Evolutionary conservation across 2,888 invertebrate genomes (phyloP), one percentile per base, ranked within the genome.

Genomic region (Drosophila melanosoma): DNA sequence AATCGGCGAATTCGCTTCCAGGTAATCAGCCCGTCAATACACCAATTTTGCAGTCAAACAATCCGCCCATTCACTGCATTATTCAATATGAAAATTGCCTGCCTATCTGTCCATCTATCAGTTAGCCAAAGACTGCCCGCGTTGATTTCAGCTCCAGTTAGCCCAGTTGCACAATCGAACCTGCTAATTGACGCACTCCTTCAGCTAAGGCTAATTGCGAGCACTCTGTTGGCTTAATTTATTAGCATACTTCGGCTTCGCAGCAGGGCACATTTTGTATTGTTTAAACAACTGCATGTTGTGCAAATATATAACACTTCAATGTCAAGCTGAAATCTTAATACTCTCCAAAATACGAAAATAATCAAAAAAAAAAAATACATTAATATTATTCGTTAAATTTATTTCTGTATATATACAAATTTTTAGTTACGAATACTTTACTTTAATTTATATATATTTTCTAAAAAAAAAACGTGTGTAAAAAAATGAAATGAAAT

Each of bases 21-120:
- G 32, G 51, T 36, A 69, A 69, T 69, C 70, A 69, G 42, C 26
- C 32, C 51, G 72, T 58, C 78, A 64, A 52, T 78, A 8, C 33
- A 48, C n/a, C 73, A 73, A 64, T 64, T 59, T 38, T 38, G 36
- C 36, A 36, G 49, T 66, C 79, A 53, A 62, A 42, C 58, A 33
- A 36, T 23, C 58, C 71, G 72, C 72, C 64, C 64, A 71, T 36
- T 40, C 26, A 38, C 11, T 86, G 38, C 66, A 69, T 69, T 82
- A 85, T 82, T 82, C 54, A 82, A 56, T 69, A 78, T 66, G 49
- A 69, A 64, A 67, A 82, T 67, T 70, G 69, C 40, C 59, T 60
- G 59, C 12, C 29, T 56, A 17, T 10, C 36, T 10, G 12, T 5
- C 49, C 17, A 5, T 4, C 62, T 60, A 51, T 11, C 57, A 40